These are phyloP conservation scores for Quadroppia sp. DNA, from an alignment of 2,888 invertebrate genomes.

Conservation along the genomic window DNA sequence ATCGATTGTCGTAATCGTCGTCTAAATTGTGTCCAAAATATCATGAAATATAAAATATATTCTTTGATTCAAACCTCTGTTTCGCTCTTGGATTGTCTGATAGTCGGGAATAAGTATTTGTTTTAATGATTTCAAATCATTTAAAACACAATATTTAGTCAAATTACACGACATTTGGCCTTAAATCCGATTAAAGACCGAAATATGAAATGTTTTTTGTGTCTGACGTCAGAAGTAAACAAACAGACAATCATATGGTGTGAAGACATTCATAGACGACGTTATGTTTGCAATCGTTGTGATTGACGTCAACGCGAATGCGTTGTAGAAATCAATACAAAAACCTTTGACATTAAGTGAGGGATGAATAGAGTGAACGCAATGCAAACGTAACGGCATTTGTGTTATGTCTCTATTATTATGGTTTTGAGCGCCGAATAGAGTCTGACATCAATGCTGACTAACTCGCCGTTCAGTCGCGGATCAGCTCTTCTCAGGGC, in stretches of 20 bases:
- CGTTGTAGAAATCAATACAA: neutral
- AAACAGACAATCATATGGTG: no score
- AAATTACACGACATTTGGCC: conserved; percentile 31
- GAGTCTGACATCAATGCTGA: neutral
- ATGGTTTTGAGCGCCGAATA: neutral
- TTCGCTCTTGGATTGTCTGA: conserved; percentile 33
- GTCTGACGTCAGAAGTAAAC: neutral
- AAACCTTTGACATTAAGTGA: neutral
- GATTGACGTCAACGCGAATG: no score
- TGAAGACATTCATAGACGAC: no score
- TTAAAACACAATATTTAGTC: conserved; percentile 9
- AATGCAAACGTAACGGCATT: neutral
- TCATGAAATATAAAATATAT: neutral
- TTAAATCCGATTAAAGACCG: no score
- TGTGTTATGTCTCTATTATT: no score
- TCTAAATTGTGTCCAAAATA: conserved; percentile 12
- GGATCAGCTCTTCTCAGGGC: conserved; percentile 31
- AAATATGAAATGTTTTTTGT: neutral
- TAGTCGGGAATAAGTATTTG: conserved; percentile 37
- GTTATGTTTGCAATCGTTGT: no score
- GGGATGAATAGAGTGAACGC: conserved; percentile 32
- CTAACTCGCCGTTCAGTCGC: conserved; percentile 23
- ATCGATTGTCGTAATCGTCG: conserved; percentile 43
- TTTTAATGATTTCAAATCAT: conserved; percentile 32
- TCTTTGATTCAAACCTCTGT: neutral